These are phyloP conservation scores for Paragorgia papillata DNA, from an alignment of 92 coral and sea anemone species.

Conservation along the genomic window DNA sequence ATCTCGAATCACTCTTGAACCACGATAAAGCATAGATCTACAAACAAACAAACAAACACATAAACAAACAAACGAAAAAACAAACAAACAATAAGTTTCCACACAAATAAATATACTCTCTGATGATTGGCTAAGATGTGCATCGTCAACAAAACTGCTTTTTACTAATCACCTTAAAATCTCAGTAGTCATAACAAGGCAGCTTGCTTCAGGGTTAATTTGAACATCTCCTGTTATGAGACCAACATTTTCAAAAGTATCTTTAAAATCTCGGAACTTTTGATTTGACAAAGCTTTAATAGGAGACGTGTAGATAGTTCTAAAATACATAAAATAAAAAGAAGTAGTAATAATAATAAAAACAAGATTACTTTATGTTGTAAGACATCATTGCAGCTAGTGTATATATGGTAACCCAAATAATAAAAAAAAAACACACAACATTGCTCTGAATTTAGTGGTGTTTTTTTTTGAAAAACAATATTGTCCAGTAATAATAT, in stretches of 20 bases:
- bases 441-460: too few species aligned
- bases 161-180: conserved; percentile 86
- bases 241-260: conserved; percentile 87
- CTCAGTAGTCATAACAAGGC: conserved; percentile 97
- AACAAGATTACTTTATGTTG: too few species aligned
- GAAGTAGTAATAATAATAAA: background rate
- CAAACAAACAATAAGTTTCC: too few species aligned
- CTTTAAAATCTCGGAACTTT: conserved; percentile 79
- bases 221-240: conserved; percentile 95
- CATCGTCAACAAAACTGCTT: too few species aligned
- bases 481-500: too few species aligned
- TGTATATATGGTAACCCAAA: too few species aligned
- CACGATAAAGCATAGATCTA: conserved; percentile 95
- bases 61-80: too few species aligned
- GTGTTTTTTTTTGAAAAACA: too few species aligned
- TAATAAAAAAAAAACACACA: too few species aligned
- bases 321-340: conserved; percentile 16
- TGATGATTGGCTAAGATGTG: too few species aligned
- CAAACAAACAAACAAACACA: background rate
- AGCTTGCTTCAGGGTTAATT: conserved; percentile 90
- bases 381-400: too few species aligned
- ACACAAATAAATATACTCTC: too few species aligned
- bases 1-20: conserved; percentile 90
- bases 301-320: conserved; percentile 96
- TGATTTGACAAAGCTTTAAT: conserved; percentile 71